Base-by-base conservation (phyloP, 2,797 vertebrate genomes). In the Sebastes jordani region DNA sequence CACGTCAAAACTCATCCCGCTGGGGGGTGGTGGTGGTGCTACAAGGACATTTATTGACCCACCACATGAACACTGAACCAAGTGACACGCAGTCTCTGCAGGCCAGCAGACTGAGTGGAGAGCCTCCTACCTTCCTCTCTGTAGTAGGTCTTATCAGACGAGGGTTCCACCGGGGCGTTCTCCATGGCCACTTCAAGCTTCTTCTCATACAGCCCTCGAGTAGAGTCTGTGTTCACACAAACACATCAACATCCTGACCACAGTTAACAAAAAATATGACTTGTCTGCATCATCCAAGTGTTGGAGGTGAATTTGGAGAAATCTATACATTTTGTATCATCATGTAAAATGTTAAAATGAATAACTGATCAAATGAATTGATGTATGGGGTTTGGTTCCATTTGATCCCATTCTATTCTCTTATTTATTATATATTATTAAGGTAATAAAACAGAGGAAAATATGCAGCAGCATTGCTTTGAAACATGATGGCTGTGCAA, bases 141-240 rank as follows among this genome's bases (percentile, higher is more conserved):
- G 93, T 95, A 96, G 92, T 64, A 95, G 32, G 95, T 95, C 88
- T 93, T 95, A 81, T 96, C 94, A 72, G 95, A 63, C 0, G 86
- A 85, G 4, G 71, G 8, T 5, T 80, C 79, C 10, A 18, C 80
- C 0, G 80, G 16, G 6, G 58, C 23, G 3, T 74, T 62, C 20
- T 78, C 20, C 94, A 95, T 95, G 13, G 76, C 90, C 4, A 86
- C 84, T 11, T 75, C 84, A 18, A 95, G 89, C 88, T 95, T 95
- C 89, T 92, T 95, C 86, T 95, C 92, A 55, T 95, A 95, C 76
- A 96, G 89, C 11, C 55, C 74, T 22, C 94, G 83, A 66, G 95
- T 95, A 2, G 93, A 88, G 3, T 62, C 95, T 95, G 10, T 2
- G 32, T 5, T 56, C 65, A 86, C 27, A 91, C 23, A 82, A 72